These are phyloP conservation scores for Triplophysa dalaica DNA, from an alignment of 2,113 vertebrate species.

Conservation along the genomic window DNA sequence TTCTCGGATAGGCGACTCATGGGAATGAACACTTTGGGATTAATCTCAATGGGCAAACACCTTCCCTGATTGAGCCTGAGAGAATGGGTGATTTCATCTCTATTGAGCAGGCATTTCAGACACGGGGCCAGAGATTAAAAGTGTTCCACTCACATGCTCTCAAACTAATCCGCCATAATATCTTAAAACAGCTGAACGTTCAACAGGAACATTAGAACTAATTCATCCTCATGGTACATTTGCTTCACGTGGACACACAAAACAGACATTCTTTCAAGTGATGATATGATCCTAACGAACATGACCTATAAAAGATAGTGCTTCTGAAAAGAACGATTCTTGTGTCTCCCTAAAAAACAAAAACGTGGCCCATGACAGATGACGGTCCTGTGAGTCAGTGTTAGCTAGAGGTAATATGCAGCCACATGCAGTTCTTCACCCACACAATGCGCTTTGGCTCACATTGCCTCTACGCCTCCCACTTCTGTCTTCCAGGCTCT, in stretches of 20 bases:
- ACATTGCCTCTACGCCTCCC: conserved; percentile 10
- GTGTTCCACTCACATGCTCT: not conserved
- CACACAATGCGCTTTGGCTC: conserved; percentile 10
- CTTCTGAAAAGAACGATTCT: conserved; percentile 42
- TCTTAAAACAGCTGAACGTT: not conserved
- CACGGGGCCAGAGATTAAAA: not conserved
- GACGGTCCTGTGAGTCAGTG: conserved; percentile 20
- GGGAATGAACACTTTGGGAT: conserved; percentile 14
- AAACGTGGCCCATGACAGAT: conserved; percentile 28
- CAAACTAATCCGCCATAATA: conserved; percentile 33
- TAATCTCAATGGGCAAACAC: conserved; percentile 47
- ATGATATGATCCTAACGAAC: conserved; percentile 2
- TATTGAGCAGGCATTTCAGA: not conserved
- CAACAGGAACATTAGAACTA: not conserved
- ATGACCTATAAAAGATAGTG: conserved; percentile 30
- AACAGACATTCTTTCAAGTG: conserved; percentile 46
- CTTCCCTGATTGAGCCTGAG: conserved; percentile 10
- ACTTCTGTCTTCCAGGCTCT: conserved; percentile 18
- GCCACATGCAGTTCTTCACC: conserved; percentile 9
- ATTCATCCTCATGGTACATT: conserved; percentile 30
- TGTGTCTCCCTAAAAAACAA: not conserved
- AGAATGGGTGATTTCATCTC: conserved; percentile 9
- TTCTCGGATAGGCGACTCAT: conserved; percentile 19
- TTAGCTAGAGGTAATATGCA: conserved; percentile 30
- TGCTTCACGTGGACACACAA: conserved; percentile 28